Evolutionary conservation across 2,113 vertebrate species (phyloP).

Genomic region (Macquaria ambigua): DNA sequence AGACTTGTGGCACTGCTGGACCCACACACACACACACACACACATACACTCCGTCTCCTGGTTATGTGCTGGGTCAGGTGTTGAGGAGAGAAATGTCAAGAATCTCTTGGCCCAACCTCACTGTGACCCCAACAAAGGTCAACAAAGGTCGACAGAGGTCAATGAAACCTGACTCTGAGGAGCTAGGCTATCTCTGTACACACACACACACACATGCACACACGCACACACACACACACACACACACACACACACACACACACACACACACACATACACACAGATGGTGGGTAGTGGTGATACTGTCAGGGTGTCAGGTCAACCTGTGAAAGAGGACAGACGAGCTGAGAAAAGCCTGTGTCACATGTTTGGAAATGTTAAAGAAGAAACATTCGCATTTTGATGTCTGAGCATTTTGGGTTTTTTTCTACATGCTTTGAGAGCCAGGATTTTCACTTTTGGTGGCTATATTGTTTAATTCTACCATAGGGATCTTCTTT

Average conservation of each 20-base stretch:
- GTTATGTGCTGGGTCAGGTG: slow-evolving; percentile 65
- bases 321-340: slow-evolving; percentile 37
- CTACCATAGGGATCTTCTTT: neutral
- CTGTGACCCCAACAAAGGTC: slow-evolving; percentile 65
- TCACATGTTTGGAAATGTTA: slow-evolving; percentile 22
- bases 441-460: neutral
- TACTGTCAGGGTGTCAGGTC: slow-evolving; percentile 45
- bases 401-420: neutral
- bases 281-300: slow-evolving; percentile 41
- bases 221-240: slow-evolving; percentile 13
- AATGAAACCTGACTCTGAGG: slow-evolving; percentile 63
- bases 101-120: slow-evolving; percentile 75
- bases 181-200: slow-evolving; percentile 49
- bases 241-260: slow-evolving; percentile 24
- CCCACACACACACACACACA: slow-evolving; percentile 1
- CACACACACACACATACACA: slow-evolving; percentile 5
- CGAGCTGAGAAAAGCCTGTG: slow-evolving; percentile 2
- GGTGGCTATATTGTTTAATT: neutral
- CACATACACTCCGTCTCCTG: slow-evolving; percentile 9
- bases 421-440: neutral
- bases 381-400: neutral
- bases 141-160: slow-evolving; percentile 50
- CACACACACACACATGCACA: slow-evolving; percentile 10
- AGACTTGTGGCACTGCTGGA: slow-evolving; percentile 3
- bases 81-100: slow-evolving; percentile 70